These are phyloP conservation scores for Dipodomys stephensi DNA, from an alignment of 2,113 vertebrate genomes.

Conservation along the genomic window DNA sequence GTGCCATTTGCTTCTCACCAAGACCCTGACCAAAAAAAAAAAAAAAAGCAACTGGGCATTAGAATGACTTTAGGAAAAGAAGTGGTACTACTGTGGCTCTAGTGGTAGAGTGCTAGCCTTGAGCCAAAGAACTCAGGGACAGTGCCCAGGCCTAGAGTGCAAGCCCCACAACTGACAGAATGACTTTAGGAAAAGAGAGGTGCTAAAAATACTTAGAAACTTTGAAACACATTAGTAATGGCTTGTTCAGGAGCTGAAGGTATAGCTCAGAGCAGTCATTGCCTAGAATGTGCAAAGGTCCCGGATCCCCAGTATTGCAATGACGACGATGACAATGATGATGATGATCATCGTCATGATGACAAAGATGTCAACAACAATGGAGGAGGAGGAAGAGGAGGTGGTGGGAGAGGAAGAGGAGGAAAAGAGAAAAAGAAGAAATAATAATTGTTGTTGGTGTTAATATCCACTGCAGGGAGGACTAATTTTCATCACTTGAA, in stretches of 20 bases:
- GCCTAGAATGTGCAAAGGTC: background rate
- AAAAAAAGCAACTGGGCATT: too few species aligned
- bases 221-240: background rate
- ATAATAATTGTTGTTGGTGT: background rate
- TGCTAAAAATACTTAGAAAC: slow-evolving; percentile 20
- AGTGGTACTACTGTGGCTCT: too few species aligned
- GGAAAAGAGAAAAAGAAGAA: too few species aligned
- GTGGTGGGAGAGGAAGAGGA: too few species aligned
- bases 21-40: background rate
- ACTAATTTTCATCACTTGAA: background rate
- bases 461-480: background rate
- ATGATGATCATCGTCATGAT: too few species aligned
- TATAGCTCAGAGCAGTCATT: background rate
- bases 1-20: background rate
- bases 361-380: background rate
- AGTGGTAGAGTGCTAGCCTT: too few species aligned
- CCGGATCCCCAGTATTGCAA: background rate
- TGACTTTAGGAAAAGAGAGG: background rate
- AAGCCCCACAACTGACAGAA: background rate
- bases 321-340: background rate
- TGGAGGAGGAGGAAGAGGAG: too few species aligned
- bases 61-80: background rate
- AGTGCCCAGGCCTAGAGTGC: too few species aligned
- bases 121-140: too few species aligned
- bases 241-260: background rate